Evolutionary conservation across 1,140 invertebrate species (phyloP).

Genomic region (Pararge aegeria): DNA sequence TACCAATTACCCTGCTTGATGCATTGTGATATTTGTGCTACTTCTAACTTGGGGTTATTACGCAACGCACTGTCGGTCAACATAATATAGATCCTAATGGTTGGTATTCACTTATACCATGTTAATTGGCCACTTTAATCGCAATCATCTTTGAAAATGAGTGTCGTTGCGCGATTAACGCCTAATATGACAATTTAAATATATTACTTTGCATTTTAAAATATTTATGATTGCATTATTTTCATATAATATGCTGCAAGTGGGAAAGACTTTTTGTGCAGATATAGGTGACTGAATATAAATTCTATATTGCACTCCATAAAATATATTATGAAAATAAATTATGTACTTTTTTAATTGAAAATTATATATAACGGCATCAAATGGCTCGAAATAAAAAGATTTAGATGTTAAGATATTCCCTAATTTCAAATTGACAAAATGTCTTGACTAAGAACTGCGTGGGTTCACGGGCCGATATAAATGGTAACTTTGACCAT

Average conservation of each 20-base stretch:
- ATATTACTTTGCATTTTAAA: not conserved
- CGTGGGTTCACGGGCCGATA: too few relatives aligned
- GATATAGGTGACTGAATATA: not conserved
- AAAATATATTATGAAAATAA: not conserved
- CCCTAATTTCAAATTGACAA: too few relatives aligned
- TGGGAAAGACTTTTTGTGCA: not conserved
- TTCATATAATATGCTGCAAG: not conserved
- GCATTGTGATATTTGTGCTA: conserved; percentile 5
- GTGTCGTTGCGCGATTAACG: not conserved
- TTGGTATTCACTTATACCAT: too few relatives aligned
- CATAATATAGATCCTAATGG: too few relatives aligned
- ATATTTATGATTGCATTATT: not conserved
- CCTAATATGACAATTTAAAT: not conserved
- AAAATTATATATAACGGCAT: too few relatives aligned
- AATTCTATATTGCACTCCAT: not conserved
- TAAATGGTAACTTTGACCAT: too few relatives aligned
- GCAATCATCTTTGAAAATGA: too few relatives aligned
- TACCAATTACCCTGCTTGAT: not conserved
- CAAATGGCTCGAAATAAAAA: too few relatives aligned
- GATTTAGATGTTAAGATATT: too few relatives aligned
- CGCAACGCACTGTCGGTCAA: not conserved
- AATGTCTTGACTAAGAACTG: too few relatives aligned
- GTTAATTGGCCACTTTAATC: too few relatives aligned
- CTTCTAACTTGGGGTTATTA: not conserved
- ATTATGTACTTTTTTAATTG: too few relatives aligned